Conservation (phyloP, 35 echinoderm and acorn worm species). For the Anneissia japonica region DNA sequence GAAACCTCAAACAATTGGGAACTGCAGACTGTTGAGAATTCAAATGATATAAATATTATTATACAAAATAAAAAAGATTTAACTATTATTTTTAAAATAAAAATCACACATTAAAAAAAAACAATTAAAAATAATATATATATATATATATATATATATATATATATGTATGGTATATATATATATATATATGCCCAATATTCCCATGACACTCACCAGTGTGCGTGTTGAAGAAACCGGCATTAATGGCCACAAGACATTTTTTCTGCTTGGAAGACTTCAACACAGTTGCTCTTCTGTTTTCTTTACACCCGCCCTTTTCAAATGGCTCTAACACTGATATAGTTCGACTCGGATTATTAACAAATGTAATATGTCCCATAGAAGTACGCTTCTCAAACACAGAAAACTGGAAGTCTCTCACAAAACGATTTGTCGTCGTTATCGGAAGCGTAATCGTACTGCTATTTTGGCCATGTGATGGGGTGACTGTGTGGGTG, state of each 20-base stretch:
- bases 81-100: too few species aligned
- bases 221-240: conserved; percentile 60
- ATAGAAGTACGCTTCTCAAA: not conserved
- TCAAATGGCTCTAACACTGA: conserved; percentile 57
- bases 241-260: conserved; percentile 56
- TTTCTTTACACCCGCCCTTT: conserved; percentile 41
- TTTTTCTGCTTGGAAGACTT: conserved; percentile 36
- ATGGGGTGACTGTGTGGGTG: conserved; percentile 51
- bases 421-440: conserved; percentile 37
- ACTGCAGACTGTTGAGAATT: too few species aligned
- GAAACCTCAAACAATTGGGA: too few species aligned
- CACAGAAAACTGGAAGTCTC: not conserved
- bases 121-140: too few species aligned
- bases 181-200: too few species aligned
- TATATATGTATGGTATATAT: too few species aligned
- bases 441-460: conserved; percentile 44
- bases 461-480: conserved; percentile 13
- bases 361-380: conserved; percentile 52
- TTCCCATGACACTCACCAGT: conserved; percentile 64
- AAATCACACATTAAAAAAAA: too few species aligned
- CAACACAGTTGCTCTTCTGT: conserved; percentile 19
- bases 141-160: too few species aligned
- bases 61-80: too few species aligned
- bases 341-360: conserved; percentile 47
- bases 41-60: too few species aligned